Evolutionary conservation across 1,140 invertebrate genomes (phyloP).

Genomic region (Melipona quadrifasciata): DNA sequence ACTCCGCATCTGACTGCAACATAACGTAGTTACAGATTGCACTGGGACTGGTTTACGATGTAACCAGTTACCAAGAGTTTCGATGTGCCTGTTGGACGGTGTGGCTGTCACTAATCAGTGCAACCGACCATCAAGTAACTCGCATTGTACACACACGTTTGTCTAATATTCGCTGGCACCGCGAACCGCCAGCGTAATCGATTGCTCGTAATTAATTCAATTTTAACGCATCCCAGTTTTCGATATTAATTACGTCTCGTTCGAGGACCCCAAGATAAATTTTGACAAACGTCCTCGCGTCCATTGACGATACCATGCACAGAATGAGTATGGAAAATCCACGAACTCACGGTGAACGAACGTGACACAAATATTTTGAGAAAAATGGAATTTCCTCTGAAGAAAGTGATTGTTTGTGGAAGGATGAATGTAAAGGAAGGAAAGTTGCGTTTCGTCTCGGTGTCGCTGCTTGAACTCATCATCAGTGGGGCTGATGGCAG

Average conservation of each 20-base stretch:
- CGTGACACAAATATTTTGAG: background rate
- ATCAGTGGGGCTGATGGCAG: too few relatives aligned
- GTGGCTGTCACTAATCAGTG: slow-evolving; percentile 50
- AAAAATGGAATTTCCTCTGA: background rate
- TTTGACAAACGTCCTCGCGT: background rate
- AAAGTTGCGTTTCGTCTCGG: too few relatives aligned
- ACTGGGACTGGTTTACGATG: slow-evolving; percentile 52
- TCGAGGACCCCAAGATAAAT: background rate
- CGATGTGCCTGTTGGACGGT: slow-evolving; percentile 17
- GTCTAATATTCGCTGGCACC: slow-evolving; percentile 40
- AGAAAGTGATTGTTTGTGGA: too few relatives aligned
- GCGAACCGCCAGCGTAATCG: slow-evolving; percentile 22
- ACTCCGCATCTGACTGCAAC: slow-evolving; percentile 19
- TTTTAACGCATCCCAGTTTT: slow-evolving; percentile 35
- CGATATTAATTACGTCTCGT: slow-evolving; percentile 19
- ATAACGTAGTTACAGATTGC: slow-evolving; percentile 47
- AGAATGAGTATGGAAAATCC: background rate
- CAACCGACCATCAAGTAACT: slow-evolving; percentile 34
- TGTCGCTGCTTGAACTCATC: too few relatives aligned
- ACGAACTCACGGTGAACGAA: background rate
- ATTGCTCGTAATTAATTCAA: slow-evolving; percentile 42
- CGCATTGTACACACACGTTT: slow-evolving; percentile 17
- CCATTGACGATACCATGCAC: background rate
- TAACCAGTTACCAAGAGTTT: slow-evolving; percentile 26
- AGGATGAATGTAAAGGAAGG: too few relatives aligned